Base-by-base conservation (phyloP, 2,113 vertebrate genomes). In the Salvator merianae region DNA sequence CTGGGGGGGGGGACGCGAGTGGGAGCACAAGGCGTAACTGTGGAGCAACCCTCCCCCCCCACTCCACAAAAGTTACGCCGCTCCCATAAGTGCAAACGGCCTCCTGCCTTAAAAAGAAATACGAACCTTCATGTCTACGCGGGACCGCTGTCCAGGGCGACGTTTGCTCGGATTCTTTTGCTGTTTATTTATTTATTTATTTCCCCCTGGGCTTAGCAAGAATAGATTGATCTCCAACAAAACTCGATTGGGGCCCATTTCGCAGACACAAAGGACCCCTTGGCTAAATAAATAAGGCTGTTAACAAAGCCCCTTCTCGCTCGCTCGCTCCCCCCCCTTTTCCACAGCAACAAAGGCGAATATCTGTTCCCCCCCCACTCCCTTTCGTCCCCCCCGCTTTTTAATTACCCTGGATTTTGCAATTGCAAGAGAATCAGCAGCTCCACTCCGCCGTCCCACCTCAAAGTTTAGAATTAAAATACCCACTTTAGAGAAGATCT, bases 231-330 rank as follows among this genome's bases (percentile, higher is more conserved):
- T 97, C 96, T 97, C 95, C 96, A 96, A 96, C 97, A 97, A 97
- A 97, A 96, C 97, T 97, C 98, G 97, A 98, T 98, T 97, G 97
- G 97, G 97, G 97, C 96, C 97, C 75, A 20, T 98, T 98, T 97
- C 97, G 97, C 96, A 95, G 97, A 98, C 96, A 99, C 98, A 99
- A 99, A 99, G 98, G 94, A 96, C 96, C 97, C 97, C 97, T 95
- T 96, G 97, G 97, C 95, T 97, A 95, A 98, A 98, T 98, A 98
- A 98, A 97, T 97, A 97, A 97, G 95, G 97, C 97, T 96, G 95
- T 96, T 96, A 94, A 63, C 83, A 79, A 84, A 84, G 76, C 68
- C 53, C 95, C 94, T 95, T 89, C 94, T 93, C 95, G 92, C 93
- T 90, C 91, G 84, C 90, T 91, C 74, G 84, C 86, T 30, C 91